Percentiles rank a stretch among this genome's conserved stretches.
Evolutionary conservation across 2,113 vertebrate genomes (phyloP).

Genomic region (Dromaius novaehollandiae): DNA sequence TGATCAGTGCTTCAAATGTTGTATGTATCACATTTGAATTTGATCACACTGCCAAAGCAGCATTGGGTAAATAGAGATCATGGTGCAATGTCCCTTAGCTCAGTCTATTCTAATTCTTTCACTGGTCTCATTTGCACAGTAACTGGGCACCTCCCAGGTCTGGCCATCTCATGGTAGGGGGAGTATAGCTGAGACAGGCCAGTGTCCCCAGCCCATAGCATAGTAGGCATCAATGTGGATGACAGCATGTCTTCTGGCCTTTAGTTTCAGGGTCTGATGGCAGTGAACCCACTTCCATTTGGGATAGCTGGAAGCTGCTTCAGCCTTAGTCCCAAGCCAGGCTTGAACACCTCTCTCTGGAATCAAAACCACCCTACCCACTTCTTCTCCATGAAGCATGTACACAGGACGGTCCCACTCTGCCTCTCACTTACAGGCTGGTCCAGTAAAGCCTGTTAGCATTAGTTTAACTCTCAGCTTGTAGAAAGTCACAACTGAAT

Average conservation of each 20-base stretch:
- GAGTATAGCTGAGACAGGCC: not conserved
- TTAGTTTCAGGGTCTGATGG: not conserved
- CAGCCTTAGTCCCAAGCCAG: not conserved
- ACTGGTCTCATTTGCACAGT: not conserved
- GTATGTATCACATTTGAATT: not conserved
- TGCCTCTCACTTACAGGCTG: not conserved
- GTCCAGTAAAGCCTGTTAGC: not conserved
- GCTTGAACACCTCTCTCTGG: not conserved
- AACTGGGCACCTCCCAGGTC: not conserved
- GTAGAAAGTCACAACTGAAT: fast-evolving
- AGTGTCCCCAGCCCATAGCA: not conserved
- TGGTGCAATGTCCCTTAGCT: not conserved
- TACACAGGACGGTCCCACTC: not conserved
- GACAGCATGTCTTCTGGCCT: not conserved
- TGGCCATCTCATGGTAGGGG: not conserved
- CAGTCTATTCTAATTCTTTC: not conserved
- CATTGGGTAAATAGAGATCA: not conserved
- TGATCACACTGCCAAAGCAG: not conserved
- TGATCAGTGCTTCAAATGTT: not conserved
- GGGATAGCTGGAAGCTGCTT: not conserved
- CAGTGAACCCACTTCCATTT: not conserved
- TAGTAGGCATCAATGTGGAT: not conserved
- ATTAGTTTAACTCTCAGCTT: not conserved
- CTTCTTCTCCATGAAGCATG: not conserved
- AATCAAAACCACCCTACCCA: not conserved